These are phyloP conservation scores for Latrodectus elegans DNA, from an alignment of 2,888 invertebrate genomes.

Conservation along the genomic window DNA sequence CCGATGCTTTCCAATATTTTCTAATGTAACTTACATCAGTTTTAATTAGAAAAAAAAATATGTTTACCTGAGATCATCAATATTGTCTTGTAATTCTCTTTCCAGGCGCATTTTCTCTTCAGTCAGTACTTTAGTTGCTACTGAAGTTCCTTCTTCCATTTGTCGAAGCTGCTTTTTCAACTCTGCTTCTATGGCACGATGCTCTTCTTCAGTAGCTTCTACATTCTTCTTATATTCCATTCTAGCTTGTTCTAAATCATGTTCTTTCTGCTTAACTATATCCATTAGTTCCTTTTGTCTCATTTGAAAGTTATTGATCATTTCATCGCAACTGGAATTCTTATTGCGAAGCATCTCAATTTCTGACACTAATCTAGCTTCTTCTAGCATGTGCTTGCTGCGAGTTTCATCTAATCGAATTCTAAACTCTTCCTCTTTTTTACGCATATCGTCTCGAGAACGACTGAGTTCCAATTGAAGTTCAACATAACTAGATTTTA, in stretches of 20 bases:
- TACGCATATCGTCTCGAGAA: constrained; percentile 48
- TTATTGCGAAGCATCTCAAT: constrained; percentile 47
- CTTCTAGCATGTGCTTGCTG: constrained; percentile 41
- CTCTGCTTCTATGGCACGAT: constrained; percentile 66
- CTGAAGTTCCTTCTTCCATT: constrained; percentile 68
- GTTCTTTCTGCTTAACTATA: constrained; percentile 47
- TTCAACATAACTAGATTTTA: constrained; percentile 56
- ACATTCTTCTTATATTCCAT: constrained; percentile 41
- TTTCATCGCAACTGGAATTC: constrained; percentile 39
- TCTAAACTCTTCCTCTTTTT: constrained; percentile 39
- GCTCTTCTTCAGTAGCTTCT: constrained; percentile 63
- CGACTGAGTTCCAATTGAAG: constrained; percentile 59
- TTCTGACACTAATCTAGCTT: constrained; percentile 32
- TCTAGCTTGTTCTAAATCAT: constrained; percentile 40
- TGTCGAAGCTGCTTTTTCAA: constrained; percentile 63
- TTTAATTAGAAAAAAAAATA: neutral
- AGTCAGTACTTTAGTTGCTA: constrained; percentile 64
- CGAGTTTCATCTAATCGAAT: constrained; percentile 28
- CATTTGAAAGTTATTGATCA: constrained; percentile 27
- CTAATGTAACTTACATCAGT: neutral
- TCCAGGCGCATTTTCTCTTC: constrained; percentile 61
- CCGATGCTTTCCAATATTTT: neutral
- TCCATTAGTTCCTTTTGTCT: constrained; percentile 34
- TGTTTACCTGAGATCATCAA: constrained; percentile 62
- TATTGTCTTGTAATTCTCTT: constrained; percentile 65